phyloP scores from a whole-genome alignment of 2,113 vertebrate species.

The Psilopogon haemacephalus region DNA sequence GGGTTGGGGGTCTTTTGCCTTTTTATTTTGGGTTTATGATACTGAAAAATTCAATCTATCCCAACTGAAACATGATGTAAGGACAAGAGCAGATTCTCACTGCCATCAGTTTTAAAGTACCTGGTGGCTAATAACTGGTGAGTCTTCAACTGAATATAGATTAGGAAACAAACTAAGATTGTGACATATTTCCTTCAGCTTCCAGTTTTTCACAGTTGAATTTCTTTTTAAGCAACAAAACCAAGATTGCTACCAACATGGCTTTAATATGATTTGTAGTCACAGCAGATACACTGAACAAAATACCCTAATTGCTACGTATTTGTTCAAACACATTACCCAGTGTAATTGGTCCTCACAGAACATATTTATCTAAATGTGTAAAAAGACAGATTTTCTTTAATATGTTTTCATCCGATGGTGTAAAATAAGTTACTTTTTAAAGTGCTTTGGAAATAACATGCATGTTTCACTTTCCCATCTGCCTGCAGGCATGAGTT shows the following conservation, averaged over 20 bases:
- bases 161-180: not conserved
- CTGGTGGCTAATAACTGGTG: not conserved
- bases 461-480: slow-evolving; percentile 36
- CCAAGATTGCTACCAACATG: not conserved
- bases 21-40: not conserved
- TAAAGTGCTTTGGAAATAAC: slow-evolving; percentile 41
- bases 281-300: not conserved
- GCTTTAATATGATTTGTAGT: not conserved
- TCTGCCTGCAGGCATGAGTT: slow-evolving; percentile 32
- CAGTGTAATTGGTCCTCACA: not conserved
- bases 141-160: not conserved
- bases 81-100: not conserved
- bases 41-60: not conserved
- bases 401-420: slow-evolving; percentile 2
- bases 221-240: not conserved
- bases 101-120: not conserved
- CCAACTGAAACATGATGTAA: not conserved
- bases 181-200: not conserved
- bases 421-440: not conserved
- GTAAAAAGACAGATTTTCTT: not conserved
- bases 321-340: slow-evolving; percentile 21
- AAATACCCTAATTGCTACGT: not conserved
- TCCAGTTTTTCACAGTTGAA: not conserved
- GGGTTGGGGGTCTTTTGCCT: not conserved
- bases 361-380: not conserved